Base-by-base conservation (phyloP, 2,797 vertebrate species). In the Hapalemur alaotrensis region DNA sequence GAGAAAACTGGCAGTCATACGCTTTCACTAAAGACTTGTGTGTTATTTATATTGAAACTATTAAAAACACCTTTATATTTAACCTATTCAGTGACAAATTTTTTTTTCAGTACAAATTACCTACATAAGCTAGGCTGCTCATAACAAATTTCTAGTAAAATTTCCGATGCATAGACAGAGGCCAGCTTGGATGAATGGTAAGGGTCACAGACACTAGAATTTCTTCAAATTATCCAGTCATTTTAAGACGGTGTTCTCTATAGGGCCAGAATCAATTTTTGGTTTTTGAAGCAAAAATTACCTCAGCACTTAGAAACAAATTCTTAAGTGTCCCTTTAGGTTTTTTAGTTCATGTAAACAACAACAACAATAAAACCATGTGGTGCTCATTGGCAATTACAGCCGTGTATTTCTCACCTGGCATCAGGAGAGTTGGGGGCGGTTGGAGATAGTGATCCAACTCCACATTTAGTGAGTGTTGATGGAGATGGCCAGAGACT, bases 21-120 rank as follows among this genome's bases (percentile, higher is more conserved):
- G 50, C 48, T 85, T 97, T 93, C 89, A 72, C 22, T 92, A 67
- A 30, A 95, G 83, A 61, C 22, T 38, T 92, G 4, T 75, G n/a
- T 92, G 46, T 79, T 89, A n/a, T 89, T 94, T 95, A 78, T 76
- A 93, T 93, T 88, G 65, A 85, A 89, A 95, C 57, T 52, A 94
- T 89, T 91, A 88, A 91, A 95, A 96, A 76, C 72, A 91, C 67
- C 96, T 89, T 92, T 91, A 25, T 78, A 50, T 93, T 91, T 94
- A 92, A 90, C 81, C 50, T 92, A 94, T 82, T 63, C 61, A 48
- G 67, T 83, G 72, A 94, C 73, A 84, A 18, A 57, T 95, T 76
- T 92, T 76, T 76, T 75, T 91, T 79, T 63, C 89, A 43, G 35
- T 94, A 48, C 92, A 95, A 88, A 95, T 76, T 90, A 91, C 48